Base-by-base conservation (phyloP, 1,140 invertebrate genomes). In the Megalopta genalis region DNA sequence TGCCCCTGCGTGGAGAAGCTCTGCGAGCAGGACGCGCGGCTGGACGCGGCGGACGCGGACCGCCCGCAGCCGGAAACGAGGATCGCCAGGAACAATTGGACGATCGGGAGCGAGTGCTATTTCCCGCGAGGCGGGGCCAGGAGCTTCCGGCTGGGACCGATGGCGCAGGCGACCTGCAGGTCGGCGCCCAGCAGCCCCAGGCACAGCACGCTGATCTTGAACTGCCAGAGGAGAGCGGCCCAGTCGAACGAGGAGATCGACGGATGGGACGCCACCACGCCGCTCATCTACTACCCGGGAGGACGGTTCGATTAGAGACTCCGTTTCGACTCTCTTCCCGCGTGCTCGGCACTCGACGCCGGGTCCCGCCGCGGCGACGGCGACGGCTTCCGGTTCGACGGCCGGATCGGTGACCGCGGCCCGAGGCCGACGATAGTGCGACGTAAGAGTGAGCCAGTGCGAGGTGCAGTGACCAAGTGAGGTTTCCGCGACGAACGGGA, bases 1-100 rank as follows among this genome's bases (percentile, higher is more conserved):
- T 95, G 94, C 82, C 94, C 94, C 0, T 95, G 94, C 86, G 95
- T 95, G 5, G 94, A 95, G 86, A 93, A 94, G 80, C 84, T 94
- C 75, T 83, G 92, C 90, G 76, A 86, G n/a, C 84, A 82, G n/a
- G 84, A 86, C 8, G 14, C 32, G n/a, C 72, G 25, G 4, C 54
- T 74, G 0, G 57, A 84, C 16, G 46, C 7, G 49, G 59, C 66
- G 5, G 49, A 77, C 0, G 16, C 65, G 49, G 14, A 65, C 9
- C 14, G 59, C n/a, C 10, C 66, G 27, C 23, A 57, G 0, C 1
- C 42, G 0, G 66, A 72, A 2, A 21, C 46, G 12, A 60, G 64
- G 42, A 65, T 74, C 32, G 46, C 37, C 9, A 25, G 37, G 1
- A 62, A 60, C 1, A 73, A 63, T 9, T 39, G 79, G 25, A 62